Conservation (phyloP, 2,113 vertebrate genomes). For the Pelusios castaneus region DNA sequence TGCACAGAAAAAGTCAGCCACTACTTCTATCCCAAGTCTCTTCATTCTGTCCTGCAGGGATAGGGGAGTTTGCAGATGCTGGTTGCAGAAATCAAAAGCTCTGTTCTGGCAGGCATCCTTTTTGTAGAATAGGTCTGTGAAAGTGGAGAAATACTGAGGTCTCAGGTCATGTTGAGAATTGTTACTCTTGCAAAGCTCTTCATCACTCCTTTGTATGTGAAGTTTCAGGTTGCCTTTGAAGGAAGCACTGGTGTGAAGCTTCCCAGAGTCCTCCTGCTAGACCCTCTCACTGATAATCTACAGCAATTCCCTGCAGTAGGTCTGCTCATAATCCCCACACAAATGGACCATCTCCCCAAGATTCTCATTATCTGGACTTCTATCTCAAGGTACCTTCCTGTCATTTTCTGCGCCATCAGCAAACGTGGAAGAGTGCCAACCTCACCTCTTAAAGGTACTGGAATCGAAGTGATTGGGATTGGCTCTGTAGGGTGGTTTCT, state of each 20-base stretch:
- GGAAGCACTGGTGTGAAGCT: neutral
- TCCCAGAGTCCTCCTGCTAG: neutral
- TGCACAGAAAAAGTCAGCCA: neutral
- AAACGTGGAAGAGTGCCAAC: neutral
- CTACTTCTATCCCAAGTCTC: slow-evolving; percentile 6
- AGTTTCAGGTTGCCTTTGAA: slow-evolving; percentile 15
- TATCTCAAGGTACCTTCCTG: slow-evolving; percentile 35
- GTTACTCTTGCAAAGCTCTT: neutral
- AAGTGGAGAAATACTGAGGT: neutral
- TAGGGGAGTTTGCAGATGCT: neutral
- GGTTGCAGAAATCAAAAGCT: neutral
- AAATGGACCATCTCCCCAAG: slow-evolving; percentile 54
- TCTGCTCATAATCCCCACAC: slow-evolving; percentile 65
- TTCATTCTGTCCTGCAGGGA: neutral
- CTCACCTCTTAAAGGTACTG: neutral
- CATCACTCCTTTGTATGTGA: neutral
- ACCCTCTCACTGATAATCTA: slow-evolving; percentile 62
- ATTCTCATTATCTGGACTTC: slow-evolving; percentile 37
- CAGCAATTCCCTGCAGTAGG: slow-evolving; percentile 57
- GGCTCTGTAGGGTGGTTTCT: slow-evolving; percentile 49
- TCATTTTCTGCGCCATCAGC: neutral
- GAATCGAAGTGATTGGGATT: neutral
- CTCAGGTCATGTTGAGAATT: neutral
- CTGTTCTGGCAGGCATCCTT: neutral
- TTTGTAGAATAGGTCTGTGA: neutral